Percentiles rank a stretch among this genome's conserved stretches.
These are phyloP conservation scores for Forbesichthys papilliferus DNA, from an alignment of 2,113 vertebrate species.

Conservation along the genomic window DNA sequence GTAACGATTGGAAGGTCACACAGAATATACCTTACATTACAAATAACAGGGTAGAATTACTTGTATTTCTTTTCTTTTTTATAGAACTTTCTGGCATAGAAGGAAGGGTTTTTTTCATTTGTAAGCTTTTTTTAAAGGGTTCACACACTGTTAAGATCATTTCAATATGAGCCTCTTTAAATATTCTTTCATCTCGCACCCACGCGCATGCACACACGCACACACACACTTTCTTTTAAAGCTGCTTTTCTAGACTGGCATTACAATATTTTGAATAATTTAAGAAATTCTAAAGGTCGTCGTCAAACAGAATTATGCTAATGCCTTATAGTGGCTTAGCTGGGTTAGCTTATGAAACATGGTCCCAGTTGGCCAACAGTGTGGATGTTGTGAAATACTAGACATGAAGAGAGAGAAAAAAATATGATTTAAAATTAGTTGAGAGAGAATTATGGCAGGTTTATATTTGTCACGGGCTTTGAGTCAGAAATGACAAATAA, in stretches of 20 bases:
- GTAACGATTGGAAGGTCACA: no score
- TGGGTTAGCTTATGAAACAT: neutral
- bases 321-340: constrained; percentile 3
- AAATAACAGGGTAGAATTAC: no score
- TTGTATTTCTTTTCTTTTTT: no score
- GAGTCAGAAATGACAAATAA: neutral
- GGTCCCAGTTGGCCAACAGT: neutral
- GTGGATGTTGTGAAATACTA: neutral
- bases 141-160: neutral
- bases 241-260: constrained; percentile 5
- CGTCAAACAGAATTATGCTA: neutral
- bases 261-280: constrained; percentile 6
- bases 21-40: no score
- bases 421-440: no score
- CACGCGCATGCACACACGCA: neutral
- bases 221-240: neutral
- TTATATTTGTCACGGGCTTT: constrained; percentile 1
- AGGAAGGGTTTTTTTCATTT: neutral
- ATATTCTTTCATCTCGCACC: neutral
- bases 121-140: neutral
- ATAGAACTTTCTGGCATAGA: no score
- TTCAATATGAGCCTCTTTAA: neutral
- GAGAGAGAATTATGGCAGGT: neutral
- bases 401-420: no score
- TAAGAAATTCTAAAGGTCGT: neutral